phyloP scores from a whole-genome alignment of 2,888 invertebrate genomes.

The Prosopocoilus inquinatus region DNA sequence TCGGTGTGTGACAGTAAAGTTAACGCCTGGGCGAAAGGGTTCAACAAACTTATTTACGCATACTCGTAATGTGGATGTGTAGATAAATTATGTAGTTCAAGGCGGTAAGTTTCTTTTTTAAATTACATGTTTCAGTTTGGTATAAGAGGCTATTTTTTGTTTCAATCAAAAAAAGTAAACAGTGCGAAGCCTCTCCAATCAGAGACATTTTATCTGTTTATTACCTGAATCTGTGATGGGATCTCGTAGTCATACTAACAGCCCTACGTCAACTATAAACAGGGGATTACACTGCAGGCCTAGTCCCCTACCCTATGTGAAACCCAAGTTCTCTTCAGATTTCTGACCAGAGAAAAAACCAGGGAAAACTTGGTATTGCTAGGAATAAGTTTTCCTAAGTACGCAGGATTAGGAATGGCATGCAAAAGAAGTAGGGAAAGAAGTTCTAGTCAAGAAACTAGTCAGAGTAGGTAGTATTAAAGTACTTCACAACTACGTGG shows the following conservation, averaged over 20 bases:
- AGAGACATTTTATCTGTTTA: constrained; percentile 36
- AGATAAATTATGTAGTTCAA: no score
- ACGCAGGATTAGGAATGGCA: not conserved
- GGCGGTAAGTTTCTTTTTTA: no score
- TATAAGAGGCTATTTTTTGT: no score
- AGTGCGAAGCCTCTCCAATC: constrained; percentile 58
- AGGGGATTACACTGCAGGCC: constrained; percentile 53
- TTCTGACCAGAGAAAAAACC: constrained; percentile 57
- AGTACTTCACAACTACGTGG: no score
- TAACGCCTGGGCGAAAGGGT: no score
- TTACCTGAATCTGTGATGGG: constrained; percentile 41
- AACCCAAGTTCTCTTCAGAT: constrained; percentile 55
- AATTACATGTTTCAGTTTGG: no score
- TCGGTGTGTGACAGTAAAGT: no score
- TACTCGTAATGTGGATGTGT: no score
- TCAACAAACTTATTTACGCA: no score
- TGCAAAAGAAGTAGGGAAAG: no score
- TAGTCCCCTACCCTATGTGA: constrained; percentile 60
- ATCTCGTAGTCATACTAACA: constrained; percentile 41
- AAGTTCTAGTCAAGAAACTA: not conserved
- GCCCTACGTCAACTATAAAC: constrained; percentile 45
- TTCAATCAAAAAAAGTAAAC: no score
- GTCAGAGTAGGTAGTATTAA: not conserved
- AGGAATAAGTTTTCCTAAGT: constrained; percentile 5
- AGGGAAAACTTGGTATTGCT: constrained; percentile 57